Evolutionary conservation across 2,797 vertebrate species (phyloP).

Genomic region (Rhincodon typus): DNA sequence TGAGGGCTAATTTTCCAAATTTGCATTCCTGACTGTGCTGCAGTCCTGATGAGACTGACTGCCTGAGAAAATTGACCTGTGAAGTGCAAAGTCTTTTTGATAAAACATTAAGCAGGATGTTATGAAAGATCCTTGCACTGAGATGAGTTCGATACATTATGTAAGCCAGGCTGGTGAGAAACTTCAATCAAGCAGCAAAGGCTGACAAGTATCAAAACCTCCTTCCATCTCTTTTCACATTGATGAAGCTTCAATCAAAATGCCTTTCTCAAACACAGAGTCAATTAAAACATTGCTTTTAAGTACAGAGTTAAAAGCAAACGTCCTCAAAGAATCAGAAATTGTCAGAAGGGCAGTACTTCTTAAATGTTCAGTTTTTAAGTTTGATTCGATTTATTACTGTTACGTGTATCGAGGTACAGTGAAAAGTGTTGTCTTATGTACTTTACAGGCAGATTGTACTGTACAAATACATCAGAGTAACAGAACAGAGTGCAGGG

Average conservation of each 20-base stretch:
- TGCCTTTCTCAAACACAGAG: background rate
- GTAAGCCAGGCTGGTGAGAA: background rate
- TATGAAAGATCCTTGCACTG: background rate
- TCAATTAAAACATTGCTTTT: background rate
- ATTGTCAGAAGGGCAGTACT: background rate
- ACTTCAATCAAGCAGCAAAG: background rate
- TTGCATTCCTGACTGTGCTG: background rate
- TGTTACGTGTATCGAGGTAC: no score
- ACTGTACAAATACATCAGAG: no score
- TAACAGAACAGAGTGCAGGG: no score
- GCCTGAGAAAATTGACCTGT: background rate
- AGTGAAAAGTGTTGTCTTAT: no score
- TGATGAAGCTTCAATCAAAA: background rate
- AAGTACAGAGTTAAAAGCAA: background rate
- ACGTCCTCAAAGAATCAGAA: background rate
- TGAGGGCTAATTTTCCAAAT: background rate
- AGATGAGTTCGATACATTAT: background rate
- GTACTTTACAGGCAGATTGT: no score
- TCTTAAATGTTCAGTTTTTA: no score
- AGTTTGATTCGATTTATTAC: no score
- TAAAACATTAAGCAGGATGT: background rate
- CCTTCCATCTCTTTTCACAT: background rate
- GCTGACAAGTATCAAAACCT: background rate
- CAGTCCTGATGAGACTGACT: background rate
- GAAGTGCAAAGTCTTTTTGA: background rate